Evolutionary conservation across 1,140 invertebrate genomes (phyloP), one percentile per base, ranked within the genome.

Genomic region (Zaprionus nigranus): DNA sequence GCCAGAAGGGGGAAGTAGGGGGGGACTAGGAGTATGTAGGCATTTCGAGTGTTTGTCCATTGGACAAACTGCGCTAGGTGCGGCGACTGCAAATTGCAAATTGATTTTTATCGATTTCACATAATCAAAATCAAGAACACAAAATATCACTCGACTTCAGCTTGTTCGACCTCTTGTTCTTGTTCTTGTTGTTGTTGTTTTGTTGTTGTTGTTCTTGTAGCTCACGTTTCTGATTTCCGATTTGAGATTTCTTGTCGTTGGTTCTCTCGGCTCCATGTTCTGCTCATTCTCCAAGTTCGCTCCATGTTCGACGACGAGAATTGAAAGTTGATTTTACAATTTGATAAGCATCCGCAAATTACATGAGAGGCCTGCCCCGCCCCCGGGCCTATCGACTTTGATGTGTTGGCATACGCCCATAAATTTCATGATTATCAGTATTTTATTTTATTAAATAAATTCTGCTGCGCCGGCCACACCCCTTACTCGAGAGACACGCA

Each of bases 291-390:
- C 5, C 38, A n/a, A n/a, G 15, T 40, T 40, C 15, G 38, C 11
- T 38, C 38, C 40, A 40, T 28, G 15, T 57, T 22, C 15, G 30
- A 34, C 30, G 26, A 60, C 60, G 15, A 73, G 85, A 81, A 84
- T 75, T 88, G 85, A 87, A 84, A 88, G 84, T 87, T 79, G 84
- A 87, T 87, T 87, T 87, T 84, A 84, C 84, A 90, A 76, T 87
- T 84, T 87, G 84, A 87, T 87, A 87, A 87, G 84, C 85, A 70
- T 83, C 78, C 75, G 84, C 84, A 88, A 87, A 87, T 87, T 88
- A 87, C 84, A 88, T 54, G 74, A 90, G 53, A 87, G 79, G 68
- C 83, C 82, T 86, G 84, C 74, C 69, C 79, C 58, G n/a, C 80
- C 74, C 69, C 79, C 22, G 17, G 61, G 54, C 46, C 58, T 58